Base-by-base conservation (phyloP, 2,113 vertebrate genomes). In the Mustela nigripes region DNA sequence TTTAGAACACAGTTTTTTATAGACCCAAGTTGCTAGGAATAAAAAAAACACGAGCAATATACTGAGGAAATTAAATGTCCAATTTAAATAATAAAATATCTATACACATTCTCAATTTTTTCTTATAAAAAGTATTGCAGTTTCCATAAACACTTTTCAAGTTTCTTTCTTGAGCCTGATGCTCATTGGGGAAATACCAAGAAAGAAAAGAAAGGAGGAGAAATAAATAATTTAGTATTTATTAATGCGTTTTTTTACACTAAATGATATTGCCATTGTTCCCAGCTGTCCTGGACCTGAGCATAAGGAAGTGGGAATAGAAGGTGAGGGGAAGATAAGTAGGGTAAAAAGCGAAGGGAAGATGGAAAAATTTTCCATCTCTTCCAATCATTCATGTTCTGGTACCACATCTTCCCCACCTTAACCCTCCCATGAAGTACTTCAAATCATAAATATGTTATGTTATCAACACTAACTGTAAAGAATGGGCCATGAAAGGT, bases 11-110 rank as follows among this genome's bases (percentile, higher is more conserved):
- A 1, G 21, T 48, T 82, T 81, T 89, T 69, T 83, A 69, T 14
- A 95, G 16, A 76, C 12, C 39, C 60, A 53, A 39, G 39, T 89
- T 96, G 28, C 36, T 22, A 63, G 12, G 15, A 63, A 71, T 67
- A 80, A 76, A 39, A 95, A 95, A 85, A 97, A 36, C 15, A 48
- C 26, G 76, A 89, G 39, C 26, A 92, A 80, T 87, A 83, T 18
- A 56, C 39, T 90, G 22, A 63, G 33, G 26, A 81, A 78, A 82
- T 48, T n/a, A 73, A 69, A 92, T 24, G 22, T 71, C 50, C 31
- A 76, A 76, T 50, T 85, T 79, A 92, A 92, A 71, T 78, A 92
- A 69, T 36, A 86, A 71, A 93, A 82, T 78, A 79, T 50, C 28
- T 42, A 31, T 36, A 42, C 14, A 39, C 21, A 86, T 69, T 76